Evolutionary conservation across 2,888 invertebrate species (phyloP).

Genomic region (Antheraea yamamai): DNA sequence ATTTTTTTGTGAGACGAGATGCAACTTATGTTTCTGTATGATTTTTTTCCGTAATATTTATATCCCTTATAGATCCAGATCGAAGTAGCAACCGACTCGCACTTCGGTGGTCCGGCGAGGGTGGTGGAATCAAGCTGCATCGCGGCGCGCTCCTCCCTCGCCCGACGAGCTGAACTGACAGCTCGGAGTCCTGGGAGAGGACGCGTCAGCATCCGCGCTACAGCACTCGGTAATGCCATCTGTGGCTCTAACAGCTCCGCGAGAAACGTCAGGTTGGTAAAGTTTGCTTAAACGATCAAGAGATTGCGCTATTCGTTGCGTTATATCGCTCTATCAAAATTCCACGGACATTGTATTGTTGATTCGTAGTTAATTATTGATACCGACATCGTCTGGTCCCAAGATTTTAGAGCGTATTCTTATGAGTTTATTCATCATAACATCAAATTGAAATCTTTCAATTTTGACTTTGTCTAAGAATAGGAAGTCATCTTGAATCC

Average conservation of each 20-base stretch:
- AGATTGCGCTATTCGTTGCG: constrained; percentile 25
- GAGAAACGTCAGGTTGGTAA: constrained; percentile 28
- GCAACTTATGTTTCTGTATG: too few relatives aligned
- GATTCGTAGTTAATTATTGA: too few relatives aligned
- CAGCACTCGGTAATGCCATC: constrained; percentile 38
- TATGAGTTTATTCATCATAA: too few relatives aligned
- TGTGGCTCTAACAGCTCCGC: constrained; percentile 43
- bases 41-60: background rate
- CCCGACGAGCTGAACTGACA: constrained; percentile 44
- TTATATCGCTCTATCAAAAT: background rate
- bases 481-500: too few relatives aligned
- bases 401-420: too few relatives aligned
- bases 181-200: constrained; percentile 44
- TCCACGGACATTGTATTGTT: background rate
- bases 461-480: too few relatives aligned
- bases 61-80: constrained; percentile 54
- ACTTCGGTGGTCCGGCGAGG: constrained; percentile 68
- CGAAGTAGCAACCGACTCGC: constrained; percentile 76
- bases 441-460: too few relatives aligned
- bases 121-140: constrained; percentile 50
- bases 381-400: too few relatives aligned
- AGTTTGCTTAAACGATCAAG: constrained; percentile 26
- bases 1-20: too few relatives aligned
- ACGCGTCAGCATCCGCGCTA: constrained; percentile 40
- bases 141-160: constrained; percentile 47